These are phyloP conservation scores for Lagodon rhomboides DNA, from an alignment of 2,797 vertebrate species.

Conservation along the genomic window DNA sequence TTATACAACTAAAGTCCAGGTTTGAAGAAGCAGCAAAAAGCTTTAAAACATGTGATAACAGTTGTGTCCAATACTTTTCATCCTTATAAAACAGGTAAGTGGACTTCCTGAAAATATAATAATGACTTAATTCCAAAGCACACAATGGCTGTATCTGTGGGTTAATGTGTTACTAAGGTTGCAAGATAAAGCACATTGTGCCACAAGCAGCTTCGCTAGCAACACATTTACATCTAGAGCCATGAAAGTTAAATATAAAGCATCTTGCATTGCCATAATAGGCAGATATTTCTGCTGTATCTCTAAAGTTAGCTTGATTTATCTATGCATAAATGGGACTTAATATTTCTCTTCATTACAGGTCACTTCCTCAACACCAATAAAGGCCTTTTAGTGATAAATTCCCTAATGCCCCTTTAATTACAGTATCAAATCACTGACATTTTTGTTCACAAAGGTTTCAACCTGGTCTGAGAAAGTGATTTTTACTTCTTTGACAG, in stretches of 20 bases:
- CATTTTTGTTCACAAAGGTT: not conserved
- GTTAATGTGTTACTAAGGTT: conserved; percentile 17
- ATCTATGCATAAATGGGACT: conserved; percentile 16
- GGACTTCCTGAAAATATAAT: conserved; percentile 24
- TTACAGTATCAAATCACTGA: conserved; percentile 14
- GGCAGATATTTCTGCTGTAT: conserved; percentile 11
- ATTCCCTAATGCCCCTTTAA: conserved; percentile 39
- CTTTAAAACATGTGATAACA: not conserved
- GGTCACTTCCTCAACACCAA: conserved; percentile 14
- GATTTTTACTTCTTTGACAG: not conserved
- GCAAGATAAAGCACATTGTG: conserved; percentile 4
- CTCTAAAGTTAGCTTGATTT: not conserved
- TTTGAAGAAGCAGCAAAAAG: conserved; percentile 11
- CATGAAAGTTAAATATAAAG: conserved; percentile 6
- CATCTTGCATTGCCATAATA: not conserved
- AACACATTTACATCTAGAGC: conserved; percentile 17
- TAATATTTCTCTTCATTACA: not conserved
- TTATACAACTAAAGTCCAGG: not conserved
- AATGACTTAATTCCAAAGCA: conserved; percentile 14
- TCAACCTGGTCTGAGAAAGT: conserved; percentile 2
- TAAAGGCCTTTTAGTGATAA: conserved; percentile 21
- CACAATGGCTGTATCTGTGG: conserved; percentile 4
- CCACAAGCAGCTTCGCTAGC: conserved; percentile 17
- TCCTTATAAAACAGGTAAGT: not conserved
- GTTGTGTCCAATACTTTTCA: not conserved